Evolutionary conservation across 2,113 vertebrate genomes (phyloP).

Genomic region (Euleptes europaea): DNA sequence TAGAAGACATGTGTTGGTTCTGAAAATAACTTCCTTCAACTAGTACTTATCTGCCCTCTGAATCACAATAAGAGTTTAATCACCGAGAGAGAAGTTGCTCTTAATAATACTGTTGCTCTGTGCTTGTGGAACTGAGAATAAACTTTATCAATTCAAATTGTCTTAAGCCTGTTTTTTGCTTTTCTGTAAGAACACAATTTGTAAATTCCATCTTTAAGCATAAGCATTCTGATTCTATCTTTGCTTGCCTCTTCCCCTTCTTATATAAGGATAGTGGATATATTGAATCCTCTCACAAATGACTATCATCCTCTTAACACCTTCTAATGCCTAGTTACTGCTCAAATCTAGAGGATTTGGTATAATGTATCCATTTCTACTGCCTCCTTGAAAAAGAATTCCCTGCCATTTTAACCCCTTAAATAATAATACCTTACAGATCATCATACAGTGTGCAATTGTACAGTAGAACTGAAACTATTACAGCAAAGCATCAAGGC

Average conservation of each 20-base stretch:
- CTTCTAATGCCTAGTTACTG: neutral
- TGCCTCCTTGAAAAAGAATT: neutral
- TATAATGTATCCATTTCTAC: neutral
- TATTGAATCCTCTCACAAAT: neutral
- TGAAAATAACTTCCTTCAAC: neutral
- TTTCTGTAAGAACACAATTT: neutral
- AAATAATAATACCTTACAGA: slow-evolving; percentile 5
- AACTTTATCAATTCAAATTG: neutral
- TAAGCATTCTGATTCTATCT: neutral
- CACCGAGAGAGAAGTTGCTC: slow-evolving; percentile 38
- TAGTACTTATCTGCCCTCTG: neutral
- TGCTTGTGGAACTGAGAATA: neutral
- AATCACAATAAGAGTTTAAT: slow-evolving; percentile 25
- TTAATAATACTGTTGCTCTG: neutral
- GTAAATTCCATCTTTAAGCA: neutral
- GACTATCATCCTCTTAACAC: neutral
- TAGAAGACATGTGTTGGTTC: neutral
- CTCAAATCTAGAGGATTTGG: neutral
- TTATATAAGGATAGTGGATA: neutral
- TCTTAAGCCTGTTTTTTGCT: neutral
- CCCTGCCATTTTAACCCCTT: neutral
- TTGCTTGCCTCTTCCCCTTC: neutral
- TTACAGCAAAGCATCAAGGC: neutral
- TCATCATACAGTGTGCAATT: neutral
- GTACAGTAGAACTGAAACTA: neutral